These are phyloP conservation scores for Drosophila ustulata DNA, from an alignment of 2,888 invertebrate species.

Conservation along the genomic window DNA sequence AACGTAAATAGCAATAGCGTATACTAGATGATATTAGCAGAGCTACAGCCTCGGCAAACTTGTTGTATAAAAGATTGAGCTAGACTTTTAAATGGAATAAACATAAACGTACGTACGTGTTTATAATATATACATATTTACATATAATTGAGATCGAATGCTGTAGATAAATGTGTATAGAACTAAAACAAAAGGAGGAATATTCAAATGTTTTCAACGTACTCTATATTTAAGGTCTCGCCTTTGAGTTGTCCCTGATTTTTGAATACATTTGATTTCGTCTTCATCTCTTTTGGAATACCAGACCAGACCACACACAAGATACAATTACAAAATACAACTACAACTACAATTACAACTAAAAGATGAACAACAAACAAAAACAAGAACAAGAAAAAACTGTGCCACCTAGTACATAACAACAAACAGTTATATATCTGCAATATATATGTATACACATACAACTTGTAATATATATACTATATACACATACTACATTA, in stretches of 20 bases:
- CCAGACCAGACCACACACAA: constrained; percentile 52
- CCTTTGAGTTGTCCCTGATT: constrained; percentile 35
- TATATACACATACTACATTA: constrained; percentile 44
- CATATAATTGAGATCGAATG: constrained; percentile 57
- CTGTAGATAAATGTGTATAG: constrained; percentile 74
- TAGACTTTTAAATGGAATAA: constrained; percentile 72
- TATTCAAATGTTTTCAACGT: constrained; percentile 43
- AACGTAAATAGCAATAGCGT: constrained; percentile 74
- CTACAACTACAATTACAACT: constrained; percentile 56
- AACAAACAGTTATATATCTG: constrained; percentile 78
- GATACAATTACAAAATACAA: constrained; percentile 19
- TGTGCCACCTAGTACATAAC: constrained; percentile 81
- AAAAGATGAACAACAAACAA: background rate
- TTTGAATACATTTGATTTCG: constrained; percentile 5
- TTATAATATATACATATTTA: constrained; percentile 50
- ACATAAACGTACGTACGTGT: constrained; percentile 13
- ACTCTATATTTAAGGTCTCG: constrained; percentile 64
- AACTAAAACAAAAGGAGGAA: constrained; percentile 13
- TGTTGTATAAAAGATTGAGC: constrained; percentile 79
- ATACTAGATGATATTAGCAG: constrained; percentile 60
- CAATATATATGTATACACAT: constrained; percentile 51
- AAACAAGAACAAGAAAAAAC: constrained; percentile 49
- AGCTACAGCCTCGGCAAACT: constrained; percentile 64
- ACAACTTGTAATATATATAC: constrained; percentile 64
- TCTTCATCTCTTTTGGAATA: constrained; percentile 15